These are phyloP conservation scores for Ariolimax columbianus DNA, from an alignment of 2,888 invertebrate genomes.

Conservation along the genomic window DNA sequence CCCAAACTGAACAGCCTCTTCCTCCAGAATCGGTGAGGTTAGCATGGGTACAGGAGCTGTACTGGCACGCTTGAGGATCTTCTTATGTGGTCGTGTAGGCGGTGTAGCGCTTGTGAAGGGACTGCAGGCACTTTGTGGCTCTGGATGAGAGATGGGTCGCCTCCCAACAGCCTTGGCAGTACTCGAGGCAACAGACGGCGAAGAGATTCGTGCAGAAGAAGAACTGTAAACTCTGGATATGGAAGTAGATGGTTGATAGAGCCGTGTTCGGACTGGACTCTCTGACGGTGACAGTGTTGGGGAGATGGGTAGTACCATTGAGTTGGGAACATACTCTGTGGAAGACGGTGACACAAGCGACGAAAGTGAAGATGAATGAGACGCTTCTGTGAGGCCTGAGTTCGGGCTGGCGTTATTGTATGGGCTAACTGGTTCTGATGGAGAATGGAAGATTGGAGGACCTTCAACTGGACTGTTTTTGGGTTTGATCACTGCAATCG, in stretches of 20 bases:
- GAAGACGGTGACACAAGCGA: conserved; percentile 31
- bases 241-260: conserved; percentile 37
- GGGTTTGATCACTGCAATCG: neutral
- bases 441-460: conserved; percentile 1
- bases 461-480: conserved; percentile 13
- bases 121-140: neutral
- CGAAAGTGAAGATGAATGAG: conserved; percentile 23
- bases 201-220: conserved; percentile 21
- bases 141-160: conserved; percentile 22
- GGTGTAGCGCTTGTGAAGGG: neutral
- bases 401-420: conserved; percentile 13
- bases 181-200: neutral
- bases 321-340: neutral
- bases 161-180: neutral
- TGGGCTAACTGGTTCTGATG: conserved; percentile 17
- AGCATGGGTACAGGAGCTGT: conserved; percentile 62
- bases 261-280: conserved; percentile 1
- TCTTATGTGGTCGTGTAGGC: conserved; percentile 61
- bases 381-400: conserved; percentile 23
- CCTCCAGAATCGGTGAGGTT: conserved; percentile 60
- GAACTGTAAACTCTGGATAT: conserved; percentile 38
- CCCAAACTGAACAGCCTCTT: conserved; percentile 54
- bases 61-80: conserved; percentile 67
- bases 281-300: conserved; percentile 11
- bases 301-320: neutral